Base-by-base conservation (phyloP, 2,113 vertebrate species). In the Ibidorhyncha struthersii region DNA sequence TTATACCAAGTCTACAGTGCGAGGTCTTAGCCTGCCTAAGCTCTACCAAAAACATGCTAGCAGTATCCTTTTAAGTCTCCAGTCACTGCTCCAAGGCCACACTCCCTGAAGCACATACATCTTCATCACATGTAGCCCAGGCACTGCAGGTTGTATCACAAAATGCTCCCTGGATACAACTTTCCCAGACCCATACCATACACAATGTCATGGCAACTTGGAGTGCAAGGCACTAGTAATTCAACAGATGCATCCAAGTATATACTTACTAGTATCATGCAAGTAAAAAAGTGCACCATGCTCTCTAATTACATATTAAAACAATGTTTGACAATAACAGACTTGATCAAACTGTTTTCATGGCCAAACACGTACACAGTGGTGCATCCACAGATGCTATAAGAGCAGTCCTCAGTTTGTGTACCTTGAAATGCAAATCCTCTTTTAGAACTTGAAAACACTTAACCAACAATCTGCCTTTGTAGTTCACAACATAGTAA, bases 81-180 rank as follows among this genome's bases (percentile, higher is more conserved):
- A 45, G 36, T 6, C 38, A 2, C 22, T 27, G 17, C 53, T 72
- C 43, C 12, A 18, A n/a, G 26, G 49, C 43, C 43, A 43, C 82
- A 26, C 2, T 3, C 18, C 34, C 63, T 10, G 20, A 43, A 53
- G 5, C 11, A 7, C 4, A 1, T 10, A 7, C 4, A 1, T 10
- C 38, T 11, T 22, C 38, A 30, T 23, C 55, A 6, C 2, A 1
- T 1, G 0, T 22, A 45, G 8, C 13, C 6, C 36, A 41, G 38
- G 30, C 4, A 6, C 2, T 16, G 8, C 17, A 14, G 13, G 17
- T 17, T 43, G 6, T 3, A 18, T 14, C 18, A 45, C 22, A 55
- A 45, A 82, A 58, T 4, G 6, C 62, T 18, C 8, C 26, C 80
- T 22, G 56, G 12, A 3, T 8, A 3, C 19, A 16, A 4, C 6